phyloP scores from a whole-genome alignment of 1,140 invertebrate genomes.

The Meloidogyne hapla region DNA sequence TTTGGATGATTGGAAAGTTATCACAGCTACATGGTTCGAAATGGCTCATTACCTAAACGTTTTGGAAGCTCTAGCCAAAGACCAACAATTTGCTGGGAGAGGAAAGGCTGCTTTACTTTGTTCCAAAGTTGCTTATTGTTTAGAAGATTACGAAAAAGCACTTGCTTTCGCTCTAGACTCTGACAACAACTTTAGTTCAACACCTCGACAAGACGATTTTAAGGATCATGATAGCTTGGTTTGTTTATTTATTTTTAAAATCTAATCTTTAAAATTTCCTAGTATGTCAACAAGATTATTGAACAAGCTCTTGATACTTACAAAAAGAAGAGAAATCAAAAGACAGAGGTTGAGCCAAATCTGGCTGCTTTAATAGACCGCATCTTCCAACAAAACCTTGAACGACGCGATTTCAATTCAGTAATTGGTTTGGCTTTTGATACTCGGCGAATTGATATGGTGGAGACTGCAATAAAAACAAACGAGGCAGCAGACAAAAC shows the following conservation, averaged over 20 bases:
- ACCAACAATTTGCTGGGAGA: slow-evolving; percentile 79
- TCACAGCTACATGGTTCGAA: slow-evolving; percentile 61
- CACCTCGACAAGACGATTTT: slow-evolving; percentile 87
- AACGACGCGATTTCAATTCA: slow-evolving; percentile 47
- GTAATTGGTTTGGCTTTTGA: slow-evolving; percentile 59
- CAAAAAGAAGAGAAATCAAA: slow-evolving; percentile 43
- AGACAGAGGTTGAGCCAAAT: slow-evolving; percentile 75
- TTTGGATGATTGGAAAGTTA: slow-evolving; percentile 59
- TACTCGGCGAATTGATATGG: slow-evolving; percentile 59
- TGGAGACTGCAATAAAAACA: slow-evolving; percentile 50
- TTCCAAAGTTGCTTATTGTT: slow-evolving; percentile 74
- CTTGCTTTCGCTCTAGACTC: slow-evolving; percentile 51
- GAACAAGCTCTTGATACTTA: slow-evolving; percentile 68
- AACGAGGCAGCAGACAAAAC: slow-evolving; percentile 42
- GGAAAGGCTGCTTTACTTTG: slow-evolving; percentile 91
- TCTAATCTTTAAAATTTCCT: slow-evolving; percentile 86
- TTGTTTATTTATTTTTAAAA: slow-evolving; percentile 67
- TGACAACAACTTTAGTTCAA: slow-evolving; percentile 70
- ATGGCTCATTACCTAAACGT: slow-evolving; percentile 55
- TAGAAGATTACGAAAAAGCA: slow-evolving; percentile 52
- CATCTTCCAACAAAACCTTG: slow-evolving; percentile 80
- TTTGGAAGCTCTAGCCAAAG: slow-evolving; percentile 77
- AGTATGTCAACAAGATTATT: slow-evolving; percentile 73
- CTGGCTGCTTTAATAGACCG: slow-evolving; percentile 90
- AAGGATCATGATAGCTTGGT: slow-evolving; percentile 64